phyloP scores from a whole-genome alignment of 2,113 vertebrate genomes.

The Rhea americana region DNA sequence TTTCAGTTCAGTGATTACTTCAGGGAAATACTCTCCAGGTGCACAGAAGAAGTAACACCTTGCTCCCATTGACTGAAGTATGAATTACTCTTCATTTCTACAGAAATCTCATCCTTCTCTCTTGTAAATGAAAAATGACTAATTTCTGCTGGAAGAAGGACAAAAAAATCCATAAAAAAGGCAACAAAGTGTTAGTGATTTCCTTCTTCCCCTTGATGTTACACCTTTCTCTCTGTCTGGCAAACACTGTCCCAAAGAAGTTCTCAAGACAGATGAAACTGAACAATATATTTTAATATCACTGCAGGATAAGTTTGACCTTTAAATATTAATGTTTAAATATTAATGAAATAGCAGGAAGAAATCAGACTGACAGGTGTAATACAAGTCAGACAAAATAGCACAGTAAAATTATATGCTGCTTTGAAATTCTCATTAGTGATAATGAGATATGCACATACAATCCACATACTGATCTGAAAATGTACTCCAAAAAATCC shows the following conservation, averaged over 20 bases:
- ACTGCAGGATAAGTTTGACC: conserved; percentile 70
- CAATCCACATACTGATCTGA: conserved; percentile 47
- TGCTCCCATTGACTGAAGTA: background rate
- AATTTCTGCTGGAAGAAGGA: background rate
- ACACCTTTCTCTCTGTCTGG: background rate
- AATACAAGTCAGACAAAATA: conserved; percentile 76
- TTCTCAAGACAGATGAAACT: conserved; percentile 49
- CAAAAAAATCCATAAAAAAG: background rate
- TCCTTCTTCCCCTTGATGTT: conserved; percentile 5
- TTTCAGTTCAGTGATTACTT: background rate
- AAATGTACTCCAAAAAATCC: conserved; percentile 46
- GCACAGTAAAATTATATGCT: conserved; percentile 61
- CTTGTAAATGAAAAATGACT: background rate
- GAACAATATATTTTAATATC: conserved; percentile 71
- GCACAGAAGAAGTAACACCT: background rate
- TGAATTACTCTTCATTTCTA: background rate
- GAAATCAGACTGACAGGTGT: conserved; percentile 76
- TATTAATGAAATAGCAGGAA: conserved; percentile 75
- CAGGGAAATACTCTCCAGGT: background rate
- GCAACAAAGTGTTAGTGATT: conserved; percentile 4
- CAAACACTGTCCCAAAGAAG: background rate
- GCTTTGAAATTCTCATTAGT: conserved; percentile 77
- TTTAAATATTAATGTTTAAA: conserved; percentile 80
- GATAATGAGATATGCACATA: conserved; percentile 71
- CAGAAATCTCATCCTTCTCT: background rate